A percentile compares a stretch with the other conserved stretches of the same genome.
phyloP scores from a whole-genome alignment of 2,888 invertebrate species.

The Epirrita christyi region DNA sequence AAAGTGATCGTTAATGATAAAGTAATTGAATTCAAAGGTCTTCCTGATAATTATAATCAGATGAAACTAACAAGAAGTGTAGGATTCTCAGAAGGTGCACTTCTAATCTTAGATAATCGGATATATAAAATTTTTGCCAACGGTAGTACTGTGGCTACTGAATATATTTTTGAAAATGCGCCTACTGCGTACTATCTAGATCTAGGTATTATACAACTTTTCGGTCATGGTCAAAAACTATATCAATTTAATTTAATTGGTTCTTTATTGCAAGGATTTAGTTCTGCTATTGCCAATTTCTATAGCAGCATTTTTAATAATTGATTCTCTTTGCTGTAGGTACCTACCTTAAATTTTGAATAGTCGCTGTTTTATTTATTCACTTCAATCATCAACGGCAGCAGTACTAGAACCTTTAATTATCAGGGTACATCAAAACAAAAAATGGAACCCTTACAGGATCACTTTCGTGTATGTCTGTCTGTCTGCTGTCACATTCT shows the following conservation, averaged over 20 bases:
- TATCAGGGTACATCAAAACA: too few relatives aligned
- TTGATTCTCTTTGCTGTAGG: not conserved
- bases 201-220: conserved; percentile 12
- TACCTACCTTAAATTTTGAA: too few relatives aligned
- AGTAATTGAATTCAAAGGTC: conserved; percentile 5
- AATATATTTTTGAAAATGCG: conserved; percentile 9
- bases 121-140: conserved; percentile 18
- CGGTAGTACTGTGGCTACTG: conserved; percentile 12
- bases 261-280: conserved; percentile 4
- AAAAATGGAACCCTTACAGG: too few relatives aligned
- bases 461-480: too few relatives aligned
- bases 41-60: conserved; percentile 14
- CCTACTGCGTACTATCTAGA: conserved; percentile 20
- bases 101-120: conserved; percentile 11
- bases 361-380: too few relatives aligned
- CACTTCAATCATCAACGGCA: too few relatives aligned
- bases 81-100: conserved; percentile 8
- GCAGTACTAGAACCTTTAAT: too few relatives aligned
- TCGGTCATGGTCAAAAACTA: conserved; percentile 11
- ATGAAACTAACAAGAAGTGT: conserved; percentile 15
- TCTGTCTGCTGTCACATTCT: too few relatives aligned
- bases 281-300: conserved; percentile 7
- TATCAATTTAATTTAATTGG: conserved; percentile 11
- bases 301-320: not conserved
- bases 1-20: conserved; percentile 16